phyloP scores from a whole-genome alignment of 1,140 invertebrate genomes.

The Drosophila orena region DNA sequence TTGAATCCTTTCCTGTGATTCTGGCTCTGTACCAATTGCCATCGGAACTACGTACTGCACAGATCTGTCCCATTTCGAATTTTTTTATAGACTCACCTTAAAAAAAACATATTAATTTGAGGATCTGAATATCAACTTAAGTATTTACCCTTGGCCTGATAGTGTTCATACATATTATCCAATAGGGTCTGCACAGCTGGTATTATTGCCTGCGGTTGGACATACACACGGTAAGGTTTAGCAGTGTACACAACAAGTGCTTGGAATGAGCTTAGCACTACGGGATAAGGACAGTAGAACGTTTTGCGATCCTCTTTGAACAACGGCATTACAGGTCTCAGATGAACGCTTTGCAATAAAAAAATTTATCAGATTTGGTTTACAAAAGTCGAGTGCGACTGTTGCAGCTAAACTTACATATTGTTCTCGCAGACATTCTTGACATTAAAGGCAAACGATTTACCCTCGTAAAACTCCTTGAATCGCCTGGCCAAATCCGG shows the following conservation, averaged over 20 bases:
- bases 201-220: conserved; percentile 86
- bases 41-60: conserved; percentile 87
- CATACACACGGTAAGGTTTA: conserved; percentile 86
- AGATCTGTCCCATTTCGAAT: conserved; percentile 85
- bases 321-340: conserved; percentile 76
- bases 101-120: background rate
- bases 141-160: conserved; percentile 85
- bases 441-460: conserved; percentile 72
- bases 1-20: conserved; percentile 85
- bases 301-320: conserved; percentile 68
- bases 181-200: conserved; percentile 84
- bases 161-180: conserved; percentile 86
- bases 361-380: background rate
- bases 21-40: conserved; percentile 89
- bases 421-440: conserved; percentile 81
- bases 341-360: conserved; percentile 51
- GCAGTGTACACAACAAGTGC: conserved; percentile 58
- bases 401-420: conserved; percentile 55
- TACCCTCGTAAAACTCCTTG: conserved; percentile 76
- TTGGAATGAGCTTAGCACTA: conserved; percentile 60
- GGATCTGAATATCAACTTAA: background rate
- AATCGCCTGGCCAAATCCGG: conserved; percentile 68
- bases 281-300: conserved; percentile 64
- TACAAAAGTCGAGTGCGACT: background rate
- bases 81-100: conserved; percentile 56